These are phyloP conservation scores for Sympetrum striolatum DNA, from an alignment of 2,888 invertebrate genomes.

Conservation along the genomic window DNA sequence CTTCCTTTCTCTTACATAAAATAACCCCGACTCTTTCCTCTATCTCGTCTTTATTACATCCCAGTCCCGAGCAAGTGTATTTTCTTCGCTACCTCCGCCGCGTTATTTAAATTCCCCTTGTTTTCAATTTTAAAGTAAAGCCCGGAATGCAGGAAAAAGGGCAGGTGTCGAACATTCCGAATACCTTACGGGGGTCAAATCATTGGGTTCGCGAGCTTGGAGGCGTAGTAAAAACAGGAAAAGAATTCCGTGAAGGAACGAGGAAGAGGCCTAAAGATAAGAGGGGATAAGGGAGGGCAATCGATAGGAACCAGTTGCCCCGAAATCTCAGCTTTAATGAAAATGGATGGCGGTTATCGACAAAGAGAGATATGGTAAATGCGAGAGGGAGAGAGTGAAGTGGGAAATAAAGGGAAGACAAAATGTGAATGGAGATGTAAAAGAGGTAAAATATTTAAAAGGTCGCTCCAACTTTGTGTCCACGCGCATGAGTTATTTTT, in stretches of 20 bases:
- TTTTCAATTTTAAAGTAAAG: neutral
- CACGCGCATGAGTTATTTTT: neutral
- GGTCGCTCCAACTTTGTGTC: neutral
- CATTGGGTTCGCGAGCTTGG: neutral
- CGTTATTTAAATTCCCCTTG: neutral
- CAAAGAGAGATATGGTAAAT: neutral
- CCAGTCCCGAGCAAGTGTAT: too few species aligned
- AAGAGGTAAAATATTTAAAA: neutral
- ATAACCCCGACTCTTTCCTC: neutral
- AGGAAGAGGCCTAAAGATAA: neutral
- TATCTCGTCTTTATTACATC: neutral
- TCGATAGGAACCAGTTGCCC: constrained; percentile 36
- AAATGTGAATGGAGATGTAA: neutral
- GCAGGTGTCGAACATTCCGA: neutral
- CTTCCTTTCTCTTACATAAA: too few species aligned
- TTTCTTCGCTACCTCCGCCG: neutral
- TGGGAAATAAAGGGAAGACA: neutral
- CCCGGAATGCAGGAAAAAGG: neutral
- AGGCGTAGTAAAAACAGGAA: neutral
- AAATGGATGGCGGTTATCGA: neutral
- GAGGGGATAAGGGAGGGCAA: neutral
- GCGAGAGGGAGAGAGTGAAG: neutral
- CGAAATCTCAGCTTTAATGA: constrained; percentile 40
- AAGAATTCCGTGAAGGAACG: neutral
- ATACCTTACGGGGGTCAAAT: neutral